Evolutionary conservation across 2,797 vertebrate species (phyloP).

Genomic region (Manis javanica): DNA sequence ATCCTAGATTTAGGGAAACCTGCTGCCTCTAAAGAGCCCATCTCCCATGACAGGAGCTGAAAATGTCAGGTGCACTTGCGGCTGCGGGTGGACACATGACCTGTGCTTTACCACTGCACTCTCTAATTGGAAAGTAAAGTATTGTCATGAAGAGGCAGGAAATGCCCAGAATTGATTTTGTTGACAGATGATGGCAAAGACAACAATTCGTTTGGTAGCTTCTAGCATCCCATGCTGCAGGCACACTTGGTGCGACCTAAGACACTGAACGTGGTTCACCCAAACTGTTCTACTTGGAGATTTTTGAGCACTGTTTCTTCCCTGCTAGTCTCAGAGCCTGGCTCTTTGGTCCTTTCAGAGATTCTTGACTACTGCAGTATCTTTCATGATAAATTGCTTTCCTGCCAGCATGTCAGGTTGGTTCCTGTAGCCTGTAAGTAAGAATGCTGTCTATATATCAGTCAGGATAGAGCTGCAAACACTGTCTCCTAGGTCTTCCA

Average conservation of each 20-base stretch:
- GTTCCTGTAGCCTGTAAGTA: not conserved
- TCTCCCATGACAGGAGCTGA: not conserved
- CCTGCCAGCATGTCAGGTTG: not conserved
- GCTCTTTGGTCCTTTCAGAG: not conserved
- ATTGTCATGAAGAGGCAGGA: not conserved
- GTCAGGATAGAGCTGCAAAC: constrained; percentile 12
- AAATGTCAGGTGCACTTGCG: not conserved
- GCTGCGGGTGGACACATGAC: too few relatives aligned
- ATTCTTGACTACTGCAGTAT: not conserved
- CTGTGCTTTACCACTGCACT: not conserved
- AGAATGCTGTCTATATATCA: not conserved
- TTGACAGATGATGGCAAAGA: not conserved
- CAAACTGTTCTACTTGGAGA: not conserved
- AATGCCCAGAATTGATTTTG: not conserved
- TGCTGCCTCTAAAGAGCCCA: not conserved
- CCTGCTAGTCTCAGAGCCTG: not conserved
- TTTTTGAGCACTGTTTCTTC: not conserved
- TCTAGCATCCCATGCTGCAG: not conserved
- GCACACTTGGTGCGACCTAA: not conserved
- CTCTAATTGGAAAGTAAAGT: constrained; percentile 20
- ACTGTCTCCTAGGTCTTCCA: not conserved
- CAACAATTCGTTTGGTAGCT: not conserved
- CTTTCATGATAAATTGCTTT: not conserved
- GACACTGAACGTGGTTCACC: not conserved
- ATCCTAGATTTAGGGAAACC: not conserved